Evolutionary conservation across 2,888 invertebrate genomes (phyloP).

Genomic region (Copidosoma aretas): DNA sequence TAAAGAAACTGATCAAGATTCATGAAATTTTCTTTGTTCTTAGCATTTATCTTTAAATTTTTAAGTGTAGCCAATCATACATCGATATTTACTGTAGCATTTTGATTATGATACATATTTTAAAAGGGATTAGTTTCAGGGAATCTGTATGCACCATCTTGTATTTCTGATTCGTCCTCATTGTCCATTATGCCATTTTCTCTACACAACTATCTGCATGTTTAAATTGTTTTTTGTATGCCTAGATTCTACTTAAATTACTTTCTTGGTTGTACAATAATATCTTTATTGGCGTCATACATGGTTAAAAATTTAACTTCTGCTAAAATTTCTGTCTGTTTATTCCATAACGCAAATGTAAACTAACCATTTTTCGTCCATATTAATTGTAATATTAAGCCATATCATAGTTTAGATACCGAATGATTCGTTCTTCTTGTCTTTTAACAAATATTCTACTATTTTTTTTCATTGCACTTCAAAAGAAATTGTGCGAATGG

Average conservation of each 20-base stretch:
- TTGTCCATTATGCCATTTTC: background rate
- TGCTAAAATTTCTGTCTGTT: background rate
- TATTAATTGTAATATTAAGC: background rate
- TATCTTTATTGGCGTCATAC: background rate
- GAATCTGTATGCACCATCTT: background rate
- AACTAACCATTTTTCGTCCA: background rate
- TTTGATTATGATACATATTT: slow-evolving; percentile 40
- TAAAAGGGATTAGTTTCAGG: slow-evolving; percentile 33
- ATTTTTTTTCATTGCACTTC: background rate
- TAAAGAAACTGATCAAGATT: slow-evolving; percentile 40
- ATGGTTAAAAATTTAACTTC: background rate
- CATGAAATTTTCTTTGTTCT: slow-evolving; percentile 49
- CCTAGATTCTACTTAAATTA: background rate
- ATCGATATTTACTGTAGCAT: slow-evolving; percentile 43
- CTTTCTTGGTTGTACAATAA: background rate
- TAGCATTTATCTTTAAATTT: slow-evolving; percentile 46
- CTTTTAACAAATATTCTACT: background rate
- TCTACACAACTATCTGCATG: background rate
- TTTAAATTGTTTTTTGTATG: background rate
- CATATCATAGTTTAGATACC: background rate
- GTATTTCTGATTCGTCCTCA: background rate
- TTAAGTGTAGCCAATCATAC: slow-evolving; percentile 42
- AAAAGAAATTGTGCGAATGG: background rate
- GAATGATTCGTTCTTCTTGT: background rate
- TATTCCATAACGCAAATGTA: background rate